Evolutionary conservation across 1,140 invertebrate genomes (phyloP).

Genomic region (Sminthurinus signatus): DNA sequence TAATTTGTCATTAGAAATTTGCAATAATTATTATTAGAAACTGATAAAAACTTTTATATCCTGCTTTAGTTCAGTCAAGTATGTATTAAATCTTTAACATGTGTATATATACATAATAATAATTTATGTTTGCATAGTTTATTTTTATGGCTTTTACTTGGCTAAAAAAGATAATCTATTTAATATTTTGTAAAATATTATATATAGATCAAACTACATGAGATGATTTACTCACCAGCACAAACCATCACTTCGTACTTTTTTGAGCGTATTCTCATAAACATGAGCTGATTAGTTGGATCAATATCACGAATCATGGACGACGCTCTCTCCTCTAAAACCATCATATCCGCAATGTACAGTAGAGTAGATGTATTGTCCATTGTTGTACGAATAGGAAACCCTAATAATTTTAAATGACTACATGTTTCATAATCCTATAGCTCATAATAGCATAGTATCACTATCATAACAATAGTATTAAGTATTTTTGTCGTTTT

Average conservation of each 20-base stretch:
- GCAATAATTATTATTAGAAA: background rate
- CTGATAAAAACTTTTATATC: background rate
- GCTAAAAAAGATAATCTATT: background rate
- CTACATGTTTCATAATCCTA: too few species aligned
- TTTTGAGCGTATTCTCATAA: slow-evolving; percentile 86
- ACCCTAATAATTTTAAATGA: slow-evolving; percentile 48
- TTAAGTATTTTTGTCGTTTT: background rate
- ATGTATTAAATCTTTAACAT: background rate
- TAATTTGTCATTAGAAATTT: too few species aligned
- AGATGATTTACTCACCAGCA: background rate
- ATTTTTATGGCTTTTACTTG: background rate
- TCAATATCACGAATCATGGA: slow-evolving; percentile 84
- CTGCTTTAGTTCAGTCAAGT: background rate
- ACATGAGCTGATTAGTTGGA: slow-evolving; percentile 91
- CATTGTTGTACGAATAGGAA: slow-evolving; percentile 89
- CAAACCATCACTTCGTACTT: slow-evolving; percentile 93
- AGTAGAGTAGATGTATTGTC: slow-evolving; percentile 94
- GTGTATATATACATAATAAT: background rate
- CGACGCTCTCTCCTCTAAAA: slow-evolving; percentile 52
- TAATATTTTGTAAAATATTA: background rate
- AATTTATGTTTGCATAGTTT: background rate
- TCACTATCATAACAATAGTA: background rate
- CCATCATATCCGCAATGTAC: slow-evolving; percentile 85
- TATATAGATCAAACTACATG: background rate
- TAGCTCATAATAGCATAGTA: background rate